phyloP scores from a whole-genome alignment of 2,797 vertebrate genomes.

The Ctenopoma kingsleyae region DNA sequence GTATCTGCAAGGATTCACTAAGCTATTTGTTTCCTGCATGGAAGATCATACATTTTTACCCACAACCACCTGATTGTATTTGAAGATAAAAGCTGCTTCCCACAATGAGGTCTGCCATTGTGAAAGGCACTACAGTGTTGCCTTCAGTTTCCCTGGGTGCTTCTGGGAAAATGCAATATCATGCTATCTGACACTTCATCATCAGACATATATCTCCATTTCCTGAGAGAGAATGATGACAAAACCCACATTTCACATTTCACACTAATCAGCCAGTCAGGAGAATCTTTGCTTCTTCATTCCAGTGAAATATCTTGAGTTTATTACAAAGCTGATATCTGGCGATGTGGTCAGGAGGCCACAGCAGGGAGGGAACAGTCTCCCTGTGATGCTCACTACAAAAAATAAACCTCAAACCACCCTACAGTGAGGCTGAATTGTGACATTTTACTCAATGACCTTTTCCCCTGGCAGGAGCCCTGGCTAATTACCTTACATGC shows the following conservation, averaged over 20 bases:
- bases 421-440: slow-evolving; percentile 52
- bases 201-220: slow-evolving; percentile 79
- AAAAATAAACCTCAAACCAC: slow-evolving; percentile 13
- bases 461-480: slow-evolving; percentile 59
- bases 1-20: slow-evolving; percentile 19
- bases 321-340: slow-evolving; percentile 67
- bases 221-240: slow-evolving; percentile 74
- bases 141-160: slow-evolving; percentile 61
- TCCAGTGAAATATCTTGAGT: slow-evolving; percentile 66
- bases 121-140: slow-evolving; percentile 62
- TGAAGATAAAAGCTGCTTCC: slow-evolving; percentile 71
- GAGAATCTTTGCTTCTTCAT: slow-evolving; percentile 67
- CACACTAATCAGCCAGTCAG: slow-evolving; percentile 72
- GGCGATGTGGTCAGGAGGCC: slow-evolving; percentile 42
- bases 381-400: slow-evolving; percentile 20
- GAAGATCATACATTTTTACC: slow-evolving; percentile 64
- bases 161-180: slow-evolving; percentile 81
- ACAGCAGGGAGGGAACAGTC: slow-evolving; percentile 16
- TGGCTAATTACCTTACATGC: slow-evolving; percentile 70
- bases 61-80: slow-evolving; percentile 66
- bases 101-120: slow-evolving; percentile 59
- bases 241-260: slow-evolving; percentile 69
- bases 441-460: slow-evolving; percentile 74
- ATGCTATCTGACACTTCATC: slow-evolving; percentile 83
- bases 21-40: slow-evolving; percentile 56